Evolutionary conservation across 2,113 vertebrate genomes (phyloP).

Genomic region (Sphyrna mokarran): DNA sequence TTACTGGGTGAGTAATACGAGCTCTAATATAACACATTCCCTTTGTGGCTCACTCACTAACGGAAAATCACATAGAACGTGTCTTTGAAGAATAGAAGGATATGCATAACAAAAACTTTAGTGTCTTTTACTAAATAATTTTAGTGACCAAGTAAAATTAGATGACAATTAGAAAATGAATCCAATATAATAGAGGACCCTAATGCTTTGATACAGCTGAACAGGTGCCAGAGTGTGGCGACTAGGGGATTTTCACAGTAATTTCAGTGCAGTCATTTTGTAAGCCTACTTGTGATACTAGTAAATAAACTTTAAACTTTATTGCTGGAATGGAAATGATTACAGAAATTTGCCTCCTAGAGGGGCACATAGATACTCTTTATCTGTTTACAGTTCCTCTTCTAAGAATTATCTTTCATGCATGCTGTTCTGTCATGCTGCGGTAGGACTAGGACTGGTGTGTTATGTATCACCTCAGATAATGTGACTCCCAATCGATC

Average conservation of each 20-base stretch:
- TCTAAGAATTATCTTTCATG: background rate
- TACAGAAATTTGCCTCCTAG: background rate
- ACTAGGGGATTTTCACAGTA: too few relatives aligned
- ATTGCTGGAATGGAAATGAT: background rate
- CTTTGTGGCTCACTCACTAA: background rate
- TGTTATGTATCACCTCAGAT: background rate
- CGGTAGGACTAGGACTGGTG: background rate
- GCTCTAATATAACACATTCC: background rate
- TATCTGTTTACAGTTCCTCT: background rate
- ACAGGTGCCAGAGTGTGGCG: too few relatives aligned
- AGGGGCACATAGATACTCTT: too few relatives aligned
- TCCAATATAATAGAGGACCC: background rate
- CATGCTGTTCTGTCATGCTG: background rate
- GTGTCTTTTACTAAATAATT: background rate
- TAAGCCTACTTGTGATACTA: too few relatives aligned
- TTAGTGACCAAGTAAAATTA: background rate
- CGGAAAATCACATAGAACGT: background rate
- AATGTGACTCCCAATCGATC: background rate
- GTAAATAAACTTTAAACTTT: background rate
- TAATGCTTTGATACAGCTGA: background rate
- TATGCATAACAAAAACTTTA: background rate
- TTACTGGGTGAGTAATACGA: conserved; percentile 29
- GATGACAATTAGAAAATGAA: background rate
- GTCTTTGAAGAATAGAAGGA: background rate
- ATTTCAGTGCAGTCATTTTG: too few relatives aligned